Evolutionary conservation across 2,888 invertebrate genomes (phyloP).

Genomic region (Buathra laborator): DNA sequence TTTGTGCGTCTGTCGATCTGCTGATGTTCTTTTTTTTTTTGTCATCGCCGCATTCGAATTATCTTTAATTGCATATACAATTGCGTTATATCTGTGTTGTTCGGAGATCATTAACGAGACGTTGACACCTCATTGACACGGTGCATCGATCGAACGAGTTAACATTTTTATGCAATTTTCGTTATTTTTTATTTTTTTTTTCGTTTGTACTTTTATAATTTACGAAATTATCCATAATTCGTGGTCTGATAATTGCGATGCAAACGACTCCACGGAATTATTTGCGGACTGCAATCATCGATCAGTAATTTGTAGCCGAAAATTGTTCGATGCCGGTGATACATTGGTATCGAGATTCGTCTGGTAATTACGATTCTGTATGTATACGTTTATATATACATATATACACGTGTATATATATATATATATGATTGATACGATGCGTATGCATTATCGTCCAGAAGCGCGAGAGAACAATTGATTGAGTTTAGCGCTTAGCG

Average conservation of each 20-base stretch:
- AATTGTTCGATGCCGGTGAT: slow-evolving; percentile 13
- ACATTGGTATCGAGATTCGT: not conserved
- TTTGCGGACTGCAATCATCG: not conserved
- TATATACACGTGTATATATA: not conserved
- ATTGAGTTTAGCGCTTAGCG: slow-evolving; percentile 62
- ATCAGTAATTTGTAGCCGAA: not conserved
- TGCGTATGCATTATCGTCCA: slow-evolving; percentile 17
- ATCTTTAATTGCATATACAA: slow-evolving; percentile 39
- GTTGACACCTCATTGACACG: slow-evolving; percentile 6
- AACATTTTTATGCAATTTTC: not conserved
- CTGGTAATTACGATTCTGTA: slow-evolving; percentile 15
- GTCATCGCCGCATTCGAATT: slow-evolving; percentile 35
- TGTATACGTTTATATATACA: slow-evolving; percentile 1
- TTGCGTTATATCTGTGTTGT: slow-evolving; percentile 26
- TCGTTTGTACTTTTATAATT: not conserved
- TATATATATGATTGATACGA: slow-evolving; percentile 19
- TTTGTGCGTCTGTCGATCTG: slow-evolving; percentile 75
- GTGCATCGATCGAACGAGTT: slow-evolving; percentile 21
- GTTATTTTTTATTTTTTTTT: not conserved
- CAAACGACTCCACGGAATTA: not conserved
- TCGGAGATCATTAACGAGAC: slow-evolving; percentile 24
- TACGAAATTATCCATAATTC: not conserved
- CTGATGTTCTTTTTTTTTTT: slow-evolving; percentile 70
- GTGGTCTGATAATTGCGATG: not conserved
- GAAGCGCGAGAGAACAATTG: slow-evolving; percentile 53